Evolutionary conservation across 2,797 vertebrate species (phyloP).

Genomic region (Tolypeutes matacus): DNA sequence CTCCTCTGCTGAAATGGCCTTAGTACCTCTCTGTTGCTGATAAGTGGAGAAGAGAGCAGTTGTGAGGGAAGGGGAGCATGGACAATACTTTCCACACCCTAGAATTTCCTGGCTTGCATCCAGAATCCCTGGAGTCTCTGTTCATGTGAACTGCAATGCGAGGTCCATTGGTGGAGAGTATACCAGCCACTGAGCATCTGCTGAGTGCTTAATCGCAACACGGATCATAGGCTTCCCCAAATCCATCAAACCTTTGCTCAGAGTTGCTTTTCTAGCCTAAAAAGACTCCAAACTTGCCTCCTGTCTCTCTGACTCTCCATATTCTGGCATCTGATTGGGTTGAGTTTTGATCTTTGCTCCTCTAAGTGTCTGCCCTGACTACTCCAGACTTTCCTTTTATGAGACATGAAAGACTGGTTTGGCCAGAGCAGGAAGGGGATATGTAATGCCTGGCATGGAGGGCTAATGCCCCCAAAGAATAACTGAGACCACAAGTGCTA

Average conservation of each 20-base stretch:
- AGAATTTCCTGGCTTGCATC: not conserved
- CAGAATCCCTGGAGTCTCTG: not conserved
- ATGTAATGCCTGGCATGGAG: not conserved
- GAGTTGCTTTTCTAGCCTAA: slow-evolving; percentile 12
- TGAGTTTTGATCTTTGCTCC: not conserved
- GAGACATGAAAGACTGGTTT: not conserved
- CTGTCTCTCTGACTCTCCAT: not conserved
- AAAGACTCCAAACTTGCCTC: not conserved
- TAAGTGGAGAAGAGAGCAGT: not conserved
- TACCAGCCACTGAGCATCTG: not conserved
- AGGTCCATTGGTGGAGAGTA: not conserved
- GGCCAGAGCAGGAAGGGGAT: not conserved
- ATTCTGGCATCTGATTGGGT: not conserved
- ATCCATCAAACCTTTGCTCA: not conserved
- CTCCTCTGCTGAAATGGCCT: not conserved
- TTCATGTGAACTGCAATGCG: not conserved
- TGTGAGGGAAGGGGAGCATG: not conserved
- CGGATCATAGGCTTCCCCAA: not conserved
- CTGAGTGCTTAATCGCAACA: not conserved
- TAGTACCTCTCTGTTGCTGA: not conserved
- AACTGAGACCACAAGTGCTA: not conserved
- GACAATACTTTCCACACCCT: not conserved
- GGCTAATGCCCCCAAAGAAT: not conserved
- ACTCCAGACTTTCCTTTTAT: not conserved
- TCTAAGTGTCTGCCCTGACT: not conserved